Base-by-base conservation (phyloP, 2,113 vertebrate genomes). In the Cyrtonyx montezumae region DNA sequence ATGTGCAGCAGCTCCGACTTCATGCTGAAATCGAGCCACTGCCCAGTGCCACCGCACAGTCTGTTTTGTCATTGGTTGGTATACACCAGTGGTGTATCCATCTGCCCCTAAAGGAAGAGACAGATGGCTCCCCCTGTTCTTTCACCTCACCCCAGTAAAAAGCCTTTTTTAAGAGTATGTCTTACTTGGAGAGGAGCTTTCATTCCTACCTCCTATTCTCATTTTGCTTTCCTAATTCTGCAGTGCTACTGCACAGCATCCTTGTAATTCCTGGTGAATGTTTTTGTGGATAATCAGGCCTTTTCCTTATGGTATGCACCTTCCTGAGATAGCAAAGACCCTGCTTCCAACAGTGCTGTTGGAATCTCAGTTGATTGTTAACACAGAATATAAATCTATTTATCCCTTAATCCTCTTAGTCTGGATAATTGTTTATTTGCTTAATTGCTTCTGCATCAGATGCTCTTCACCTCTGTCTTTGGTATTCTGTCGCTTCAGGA, bases 361-460 rank as follows among this genome's bases (percentile, higher is more conserved):
- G 75, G 76, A 80, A 76, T 89, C 62, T 73, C 84, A 84, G 75
- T 90, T 79, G 80, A 83, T 74, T 87, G 87, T 81, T 91, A 91
- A 92, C 49, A 67, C 42, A 78, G 68, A 88, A 91, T 88, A 70
- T 66, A 91, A 89, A 70, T 66, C 61, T 96, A 69, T 13, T 75
- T 66, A 22, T 75, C 49, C 45, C 77, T 37, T 93, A 88, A 92
- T 88, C 95, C 80, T 91, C 80, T 46, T 61, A 93, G 82, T 93
- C 91, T 78, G 58, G 61, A 62, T 96, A 96, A 95, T 85, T 96
- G 83, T 96, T 97, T 97, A 92, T 96, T 95, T 97, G 92, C 86
- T 87, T 97, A 94, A 96, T 95, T 97, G 92, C 95, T 97, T 98
- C 93, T 91, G 89, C 95, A 94, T 94, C 91, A 97, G 96, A 65